Evolutionary conservation across 2,888 invertebrate genomes (phyloP).

Genomic region (Podabrus alpinus): DNA sequence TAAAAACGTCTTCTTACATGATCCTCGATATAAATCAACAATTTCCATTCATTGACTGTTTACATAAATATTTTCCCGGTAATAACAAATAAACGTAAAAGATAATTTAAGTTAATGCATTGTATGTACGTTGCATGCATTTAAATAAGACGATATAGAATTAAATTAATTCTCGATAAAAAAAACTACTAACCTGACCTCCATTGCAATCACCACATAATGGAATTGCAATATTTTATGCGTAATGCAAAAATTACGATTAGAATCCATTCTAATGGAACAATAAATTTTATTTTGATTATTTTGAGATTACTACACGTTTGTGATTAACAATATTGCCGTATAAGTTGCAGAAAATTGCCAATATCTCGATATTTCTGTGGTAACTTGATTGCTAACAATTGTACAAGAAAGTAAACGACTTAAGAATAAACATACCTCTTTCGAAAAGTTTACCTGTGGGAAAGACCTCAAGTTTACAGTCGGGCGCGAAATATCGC

Average conservation of each 20-base stretch:
- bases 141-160: neutral
- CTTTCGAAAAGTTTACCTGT: neutral
- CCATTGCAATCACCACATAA: neutral
- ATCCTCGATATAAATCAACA: conserved; percentile 25
- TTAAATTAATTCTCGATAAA: neutral
- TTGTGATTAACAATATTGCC: conserved; percentile 1
- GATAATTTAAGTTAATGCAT: conserved; percentile 9
- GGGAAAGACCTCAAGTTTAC: too few species aligned
- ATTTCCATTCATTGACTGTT: conserved; percentile 24
- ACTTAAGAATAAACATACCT: neutral
- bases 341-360: conserved; percentile 13
- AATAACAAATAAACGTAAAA: conserved; percentile 21
- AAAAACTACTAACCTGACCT: neutral
- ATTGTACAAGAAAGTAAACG: neutral
- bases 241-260: neutral
- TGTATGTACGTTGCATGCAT: neutral
- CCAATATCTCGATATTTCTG: conserved; percentile 9
- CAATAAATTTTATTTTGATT: conserved; percentile 13
- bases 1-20: conserved; percentile 13
- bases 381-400: neutral
- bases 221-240: neutral
- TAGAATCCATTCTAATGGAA: neutral
- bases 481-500: too few species aligned
- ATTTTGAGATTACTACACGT: conserved; percentile 6
- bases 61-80: conserved; percentile 21